Conservation (phyloP, 1,140 invertebrate genomes). For the Neodiprion lecontei region DNA sequence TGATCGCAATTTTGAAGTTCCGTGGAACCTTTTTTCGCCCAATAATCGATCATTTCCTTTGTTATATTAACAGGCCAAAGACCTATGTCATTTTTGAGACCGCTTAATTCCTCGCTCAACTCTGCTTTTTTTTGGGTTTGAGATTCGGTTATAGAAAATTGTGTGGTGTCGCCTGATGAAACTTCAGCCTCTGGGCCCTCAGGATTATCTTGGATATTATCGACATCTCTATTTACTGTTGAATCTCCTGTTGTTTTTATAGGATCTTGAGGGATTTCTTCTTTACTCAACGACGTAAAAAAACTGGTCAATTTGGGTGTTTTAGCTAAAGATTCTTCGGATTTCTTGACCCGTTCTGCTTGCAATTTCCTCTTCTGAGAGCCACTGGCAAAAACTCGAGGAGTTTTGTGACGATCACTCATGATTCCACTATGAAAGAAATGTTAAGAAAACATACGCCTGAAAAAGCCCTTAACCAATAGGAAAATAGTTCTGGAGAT, state of each 20-base stretch:
- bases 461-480: constrained; percentile 10
- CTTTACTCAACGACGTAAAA: not conserved
- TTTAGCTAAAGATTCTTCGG: constrained; percentile 17
- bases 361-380: constrained; percentile 20
- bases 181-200: not conserved
- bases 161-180: not conserved
- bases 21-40: too few species aligned
- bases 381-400: constrained; percentile 12
- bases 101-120: too few species aligned
- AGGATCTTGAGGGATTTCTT: constrained; percentile 1
- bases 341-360: constrained; percentile 14
- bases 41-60: too few species aligned
- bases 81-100: too few species aligned
- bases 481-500: constrained; percentile 4
- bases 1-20: too few species aligned
- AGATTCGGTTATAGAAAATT: not conserved
- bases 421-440: constrained; percentile 12
- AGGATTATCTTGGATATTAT: constrained; percentile 11
- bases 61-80: too few species aligned
- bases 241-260: constrained; percentile 13
- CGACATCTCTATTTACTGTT: not conserved
- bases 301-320: constrained; percentile 17
- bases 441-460: constrained; percentile 10
- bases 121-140: not conserved
- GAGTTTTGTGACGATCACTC: constrained; percentile 18